Evolutionary conservation across 1,140 invertebrate species (phyloP), one percentile per base, ranked within the genome.

Genomic region (Ceratina calcarata): DNA sequence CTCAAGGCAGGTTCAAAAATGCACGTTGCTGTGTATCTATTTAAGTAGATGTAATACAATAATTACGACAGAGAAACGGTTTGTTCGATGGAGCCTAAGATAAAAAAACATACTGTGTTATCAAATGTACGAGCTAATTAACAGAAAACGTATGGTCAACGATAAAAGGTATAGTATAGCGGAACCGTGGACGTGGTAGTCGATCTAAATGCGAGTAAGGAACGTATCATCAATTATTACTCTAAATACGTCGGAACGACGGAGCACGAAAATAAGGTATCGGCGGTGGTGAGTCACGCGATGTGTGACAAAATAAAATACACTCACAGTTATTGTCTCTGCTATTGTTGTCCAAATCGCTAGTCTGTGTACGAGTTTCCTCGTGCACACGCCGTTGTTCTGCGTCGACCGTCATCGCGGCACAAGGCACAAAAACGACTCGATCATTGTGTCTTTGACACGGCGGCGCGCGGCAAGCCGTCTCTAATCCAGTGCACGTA

Each of bases 341-440:
- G 89, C 87, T 89, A 85, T 85, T 87, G 86, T 90, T 89, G 82
- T 90, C 91, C 90, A 89, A 86, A 87, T 90, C 86, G 78, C 85
- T 91, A 81, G 89, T 91, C 83, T 90, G 91, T 74, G 89, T 92
- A 75, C 90, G 89, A 77, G 83, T 90, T 67, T 92, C 90, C 84
- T 92, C 91, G 85, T 90, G 90, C 83, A 87, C 85, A 82, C 87
- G 89, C 76, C 88, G 88, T 67, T 88, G 88, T 67, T 88, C 91
- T 90, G 90, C 87, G 82, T 90, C 86, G 84, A 85, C 85, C 87
- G 83, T 79, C 78, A 88, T 86, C 84, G 89, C 90, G 89, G 90
- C 90, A 87, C 74, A 90, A 90, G 87, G 89, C 90, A 91, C 86
- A 91, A 92, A 91, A 90, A 91, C 88, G 79, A 87, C 84, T 89